Evolutionary conservation across 2,113 vertebrate genomes (phyloP), one percentile per base, ranked within the genome.

Genomic region (Pardalotus punctatus): DNA sequence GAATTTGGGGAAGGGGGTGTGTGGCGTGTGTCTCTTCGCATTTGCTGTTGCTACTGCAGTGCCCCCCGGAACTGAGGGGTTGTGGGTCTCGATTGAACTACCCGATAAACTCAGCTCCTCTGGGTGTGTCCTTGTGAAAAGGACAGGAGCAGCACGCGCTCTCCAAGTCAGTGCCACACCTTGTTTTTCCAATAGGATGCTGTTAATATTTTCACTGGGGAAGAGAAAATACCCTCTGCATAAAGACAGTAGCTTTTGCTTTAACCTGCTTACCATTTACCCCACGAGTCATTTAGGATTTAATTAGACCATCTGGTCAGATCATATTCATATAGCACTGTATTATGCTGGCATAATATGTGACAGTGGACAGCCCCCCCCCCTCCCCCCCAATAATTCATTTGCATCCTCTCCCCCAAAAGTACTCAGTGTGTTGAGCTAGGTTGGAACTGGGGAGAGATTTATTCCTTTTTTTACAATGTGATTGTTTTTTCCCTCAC

Each of bases 311-410:
- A 33, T 62, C 71, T 56, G 71, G 76, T 19, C 85, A 38, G 25
- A 12, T 20, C 38, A 12, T 31, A 48, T 54, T 67, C 29, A 29
- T 5, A 31, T 0, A 0, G 53, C 2, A 8, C 47, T 0, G 0
- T 33, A 8, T 80, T 50, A 28, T 6, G 18, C 31, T 47, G 66
- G 24, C 61, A 40, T 77, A n/a, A 27, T 25, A 61, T 0, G 2
- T 50, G 45, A 47, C 14, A 14, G 14, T 29, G 38, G 35, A 28
- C 31, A 60, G 51, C 13, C 23, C 20, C 1, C 3, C 33, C 73
- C 25, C 0, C 3, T 9, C 31, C 31, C 43, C 5, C 33, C 62
- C 36, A 36, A 0, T 42, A 69, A 76, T 65, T 69, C 58, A 4
- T 33, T 53, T 54, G 83, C 27, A 40, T 42, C 66, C 20, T 60